Evolutionary conservation across 2,113 vertebrate genomes (phyloP).

Genomic region (Panurus biarmicus): DNA sequence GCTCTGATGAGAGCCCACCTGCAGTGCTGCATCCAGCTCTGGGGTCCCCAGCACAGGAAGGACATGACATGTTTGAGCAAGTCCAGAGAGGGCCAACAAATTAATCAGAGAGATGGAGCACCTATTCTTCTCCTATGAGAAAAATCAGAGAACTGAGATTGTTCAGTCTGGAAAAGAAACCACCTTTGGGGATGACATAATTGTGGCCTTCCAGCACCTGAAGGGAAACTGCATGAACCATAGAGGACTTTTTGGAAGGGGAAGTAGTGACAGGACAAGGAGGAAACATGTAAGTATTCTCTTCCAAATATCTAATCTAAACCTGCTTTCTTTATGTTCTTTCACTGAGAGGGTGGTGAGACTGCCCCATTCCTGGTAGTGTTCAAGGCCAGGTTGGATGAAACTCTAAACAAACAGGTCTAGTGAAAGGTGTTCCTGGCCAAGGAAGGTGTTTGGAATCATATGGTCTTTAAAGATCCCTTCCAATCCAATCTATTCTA

Average conservation of each 20-base stretch:
- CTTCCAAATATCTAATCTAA: background rate
- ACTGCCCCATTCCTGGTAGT: background rate
- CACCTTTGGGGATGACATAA: too few species aligned
- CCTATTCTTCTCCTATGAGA: background rate
- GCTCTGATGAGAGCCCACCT: background rate
- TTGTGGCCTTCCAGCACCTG: too few species aligned
- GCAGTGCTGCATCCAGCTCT: background rate
- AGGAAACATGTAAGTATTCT: fast-evolving
- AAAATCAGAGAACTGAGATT: background rate
- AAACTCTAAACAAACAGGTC: background rate
- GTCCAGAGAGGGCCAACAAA: background rate
- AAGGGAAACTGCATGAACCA: background rate
- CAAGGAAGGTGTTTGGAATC: background rate
- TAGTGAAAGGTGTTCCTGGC: background rate
- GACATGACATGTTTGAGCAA: fast-evolving
- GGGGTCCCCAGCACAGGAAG: background rate
- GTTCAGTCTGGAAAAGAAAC: background rate
- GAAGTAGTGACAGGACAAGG: background rate
- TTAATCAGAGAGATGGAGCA: background rate
- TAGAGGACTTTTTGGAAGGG: background rate
- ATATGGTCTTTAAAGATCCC: background rate
- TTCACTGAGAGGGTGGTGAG: background rate
- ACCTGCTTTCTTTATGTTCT: background rate
- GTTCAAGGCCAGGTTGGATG: background rate
- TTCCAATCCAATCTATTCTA: background rate